Evolutionary conservation across 2,113 vertebrate species (phyloP).

Genomic region (Poeciliopsis retropinna): DNA sequence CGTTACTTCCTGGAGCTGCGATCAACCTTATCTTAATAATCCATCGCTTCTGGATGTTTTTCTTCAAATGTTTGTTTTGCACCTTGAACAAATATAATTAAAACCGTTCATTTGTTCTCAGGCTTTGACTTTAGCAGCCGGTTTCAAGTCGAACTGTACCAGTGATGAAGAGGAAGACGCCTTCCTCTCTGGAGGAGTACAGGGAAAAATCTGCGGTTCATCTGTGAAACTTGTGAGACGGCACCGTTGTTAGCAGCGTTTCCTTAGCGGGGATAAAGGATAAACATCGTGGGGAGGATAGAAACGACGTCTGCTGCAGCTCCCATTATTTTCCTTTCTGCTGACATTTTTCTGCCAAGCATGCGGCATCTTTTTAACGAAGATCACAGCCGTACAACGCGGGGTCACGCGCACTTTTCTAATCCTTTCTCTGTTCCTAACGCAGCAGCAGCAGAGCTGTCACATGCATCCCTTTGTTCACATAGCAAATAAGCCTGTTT

Average conservation of each 20-base stretch:
- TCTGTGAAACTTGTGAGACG: neutral
- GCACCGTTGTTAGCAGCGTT: slow-evolving; percentile 10
- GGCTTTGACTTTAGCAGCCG: neutral
- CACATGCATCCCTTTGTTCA: slow-evolving; percentile 55
- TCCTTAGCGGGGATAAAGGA: neutral
- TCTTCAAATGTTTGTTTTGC: neutral
- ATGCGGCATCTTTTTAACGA: slow-evolving; percentile 15
- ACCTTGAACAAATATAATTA: neutral
- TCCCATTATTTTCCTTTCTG: slow-evolving; percentile 42
- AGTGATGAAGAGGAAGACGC: neutral
- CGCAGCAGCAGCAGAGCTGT: slow-evolving; percentile 44
- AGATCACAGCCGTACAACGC: slow-evolving; percentile 49
- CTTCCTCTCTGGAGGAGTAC: neutral
- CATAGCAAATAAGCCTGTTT: slow-evolving; percentile 56
- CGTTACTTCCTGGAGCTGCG: neutral
- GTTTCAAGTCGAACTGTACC: neutral
- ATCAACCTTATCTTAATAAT: neutral
- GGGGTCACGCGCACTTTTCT: slow-evolving; percentile 27
- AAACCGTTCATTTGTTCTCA: too few species aligned
- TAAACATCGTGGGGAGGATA: neutral
- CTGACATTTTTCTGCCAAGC: slow-evolving; percentile 37
- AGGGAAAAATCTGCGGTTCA: neutral
- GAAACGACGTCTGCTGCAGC: slow-evolving; percentile 1
- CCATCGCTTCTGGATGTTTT: neutral
- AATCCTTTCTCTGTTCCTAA: slow-evolving; percentile 48